phyloP scores from a whole-genome alignment of 2,888 invertebrate genomes.

The Aleiodes alternator region DNA sequence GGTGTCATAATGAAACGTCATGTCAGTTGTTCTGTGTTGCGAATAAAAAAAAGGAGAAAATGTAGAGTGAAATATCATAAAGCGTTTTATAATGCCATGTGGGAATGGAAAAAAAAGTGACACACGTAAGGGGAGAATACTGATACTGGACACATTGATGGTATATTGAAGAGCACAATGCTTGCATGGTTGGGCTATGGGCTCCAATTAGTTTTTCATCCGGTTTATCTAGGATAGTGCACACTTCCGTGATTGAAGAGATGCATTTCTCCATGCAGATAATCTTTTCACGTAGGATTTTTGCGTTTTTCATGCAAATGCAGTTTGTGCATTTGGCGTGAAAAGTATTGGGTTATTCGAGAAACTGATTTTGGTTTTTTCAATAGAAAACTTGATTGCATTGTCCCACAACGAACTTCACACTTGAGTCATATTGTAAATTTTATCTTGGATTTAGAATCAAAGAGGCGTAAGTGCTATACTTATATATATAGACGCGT shows the following conservation, averaged over 20 bases:
- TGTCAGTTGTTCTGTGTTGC: background rate
- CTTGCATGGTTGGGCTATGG: background rate
- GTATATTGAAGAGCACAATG: slow-evolving; percentile 27
- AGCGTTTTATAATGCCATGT: background rate
- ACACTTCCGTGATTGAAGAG: background rate
- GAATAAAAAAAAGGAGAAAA: background rate
- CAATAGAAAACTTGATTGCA: no score
- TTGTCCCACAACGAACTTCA: no score
- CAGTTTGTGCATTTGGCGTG: slow-evolving; percentile 27
- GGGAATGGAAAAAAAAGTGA: background rate
- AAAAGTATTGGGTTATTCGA: background rate
- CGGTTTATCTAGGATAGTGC: slow-evolving; percentile 1
- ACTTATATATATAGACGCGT: no score
- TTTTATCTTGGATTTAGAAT: no score
- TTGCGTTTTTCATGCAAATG: slow-evolving; percentile 45
- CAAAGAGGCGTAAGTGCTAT: no score
- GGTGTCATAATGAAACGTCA: background rate
- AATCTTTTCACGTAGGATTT: slow-evolving; percentile 38
- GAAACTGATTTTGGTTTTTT: no score
- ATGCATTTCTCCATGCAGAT: slow-evolving; percentile 23
- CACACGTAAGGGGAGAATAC: background rate
- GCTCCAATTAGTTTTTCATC: background rate
- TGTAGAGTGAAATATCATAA: background rate
- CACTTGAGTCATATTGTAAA: no score
- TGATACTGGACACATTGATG: background rate